phyloP scores from a whole-genome alignment of 2,888 invertebrate species.

The Chrysolina haemoptera region DNA sequence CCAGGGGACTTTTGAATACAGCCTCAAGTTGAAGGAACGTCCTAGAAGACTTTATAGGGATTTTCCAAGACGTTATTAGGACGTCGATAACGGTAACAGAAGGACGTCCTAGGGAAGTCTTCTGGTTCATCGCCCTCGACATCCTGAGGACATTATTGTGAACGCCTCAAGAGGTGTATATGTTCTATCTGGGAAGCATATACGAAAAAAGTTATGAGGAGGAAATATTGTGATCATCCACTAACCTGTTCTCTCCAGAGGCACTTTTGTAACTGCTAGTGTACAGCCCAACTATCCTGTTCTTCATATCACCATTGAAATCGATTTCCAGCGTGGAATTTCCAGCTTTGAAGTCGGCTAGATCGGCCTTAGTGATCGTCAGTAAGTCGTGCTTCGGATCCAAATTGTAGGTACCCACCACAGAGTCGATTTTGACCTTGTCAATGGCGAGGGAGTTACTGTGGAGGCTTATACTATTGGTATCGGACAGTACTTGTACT shows the following conservation, averaged over 20 bases:
- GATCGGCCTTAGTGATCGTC: constrained; percentile 57
- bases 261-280: constrained; percentile 75
- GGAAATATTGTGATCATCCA: constrained; percentile 30
- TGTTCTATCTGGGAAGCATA: no score
- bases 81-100: no score
- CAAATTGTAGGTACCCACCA: constrained; percentile 51
- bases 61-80: no score
- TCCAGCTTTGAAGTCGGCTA: constrained; percentile 48
- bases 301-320: constrained; percentile 77
- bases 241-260: constrained; percentile 69
- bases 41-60: no score
- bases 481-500: constrained; percentile 68
- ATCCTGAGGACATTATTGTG: no score
- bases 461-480: constrained; percentile 74
- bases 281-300: constrained; percentile 82
- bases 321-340: constrained; percentile 74
- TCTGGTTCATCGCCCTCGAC: no score
- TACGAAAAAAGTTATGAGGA: no score
- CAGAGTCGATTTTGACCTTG: constrained; percentile 63
- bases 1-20: no score
- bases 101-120: no score
- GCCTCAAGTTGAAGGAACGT: no score
- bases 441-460: constrained; percentile 74
- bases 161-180: no score
- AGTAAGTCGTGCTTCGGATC: constrained; percentile 57